phyloP scores from a whole-genome alignment of 2,113 vertebrate genomes.

The Epinephelus lanceolatus region DNA sequence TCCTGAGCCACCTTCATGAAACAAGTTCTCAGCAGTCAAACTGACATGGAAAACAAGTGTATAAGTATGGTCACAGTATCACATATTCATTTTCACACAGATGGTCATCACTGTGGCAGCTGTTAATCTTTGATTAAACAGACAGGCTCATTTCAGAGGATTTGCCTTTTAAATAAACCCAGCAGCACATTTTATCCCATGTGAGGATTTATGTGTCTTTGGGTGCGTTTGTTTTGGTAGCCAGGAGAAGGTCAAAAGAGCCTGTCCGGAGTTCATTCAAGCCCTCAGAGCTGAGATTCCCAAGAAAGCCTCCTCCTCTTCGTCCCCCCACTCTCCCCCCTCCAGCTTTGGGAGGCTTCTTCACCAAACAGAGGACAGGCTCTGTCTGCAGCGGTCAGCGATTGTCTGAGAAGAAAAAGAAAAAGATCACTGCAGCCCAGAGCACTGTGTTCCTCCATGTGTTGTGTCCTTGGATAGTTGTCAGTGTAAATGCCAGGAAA shows the following conservation, averaged over 20 bases:
- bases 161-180: constrained; percentile 50
- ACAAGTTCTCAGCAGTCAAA: neutral
- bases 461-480: constrained; percentile 55
- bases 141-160: constrained; percentile 51
- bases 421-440: constrained; percentile 16
- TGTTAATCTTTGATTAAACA: constrained; percentile 65
- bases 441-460: constrained; percentile 34
- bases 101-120: constrained; percentile 33
- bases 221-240: constrained; percentile 53
- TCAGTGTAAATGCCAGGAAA: constrained; percentile 58
- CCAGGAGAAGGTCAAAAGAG: constrained; percentile 56
- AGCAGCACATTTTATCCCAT: constrained; percentile 38
- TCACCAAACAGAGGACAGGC: constrained; percentile 43
- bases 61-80: neutral
- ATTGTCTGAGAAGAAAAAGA: constrained; percentile 31
- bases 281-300: constrained; percentile 42
- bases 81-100: constrained; percentile 15
- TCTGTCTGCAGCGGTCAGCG: constrained; percentile 40
- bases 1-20: neutral
- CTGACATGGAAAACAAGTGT: neutral
- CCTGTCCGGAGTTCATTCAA: constrained; percentile 38
- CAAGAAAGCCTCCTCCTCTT: constrained; percentile 23
- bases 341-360: constrained; percentile 33
- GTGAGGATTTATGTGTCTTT: constrained; percentile 47
- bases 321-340: neutral